Conservation (phyloP, 1,140 invertebrate species). For the Protaetia brevitarsis region DNA sequence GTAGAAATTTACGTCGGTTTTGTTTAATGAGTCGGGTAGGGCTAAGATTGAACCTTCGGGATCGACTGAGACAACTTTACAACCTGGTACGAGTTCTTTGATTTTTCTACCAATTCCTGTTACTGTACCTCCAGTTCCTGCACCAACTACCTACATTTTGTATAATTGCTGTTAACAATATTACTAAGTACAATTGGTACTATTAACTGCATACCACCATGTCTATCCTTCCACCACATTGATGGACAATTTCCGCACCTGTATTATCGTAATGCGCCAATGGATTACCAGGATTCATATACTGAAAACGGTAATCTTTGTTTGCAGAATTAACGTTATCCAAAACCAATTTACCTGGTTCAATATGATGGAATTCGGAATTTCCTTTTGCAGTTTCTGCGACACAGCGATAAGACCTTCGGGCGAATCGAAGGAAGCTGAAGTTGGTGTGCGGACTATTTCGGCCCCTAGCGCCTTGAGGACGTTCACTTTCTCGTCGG, state of each 20-base stretch:
- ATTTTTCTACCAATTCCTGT: slow-evolving; percentile 83
- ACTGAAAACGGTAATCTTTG: slow-evolving; percentile 55
- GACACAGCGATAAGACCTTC: slow-evolving; percentile 92
- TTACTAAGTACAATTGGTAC: background rate
- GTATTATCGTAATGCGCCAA: slow-evolving; percentile 92
- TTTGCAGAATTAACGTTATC: background rate
- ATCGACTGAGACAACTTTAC: slow-evolving; percentile 79
- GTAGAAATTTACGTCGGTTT: slow-evolving; percentile 66
- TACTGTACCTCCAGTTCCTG: slow-evolving; percentile 89
- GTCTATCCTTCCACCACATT: slow-evolving; percentile 76
- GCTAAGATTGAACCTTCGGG: slow-evolving; percentile 86
- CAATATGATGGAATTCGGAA: slow-evolving; percentile 89
- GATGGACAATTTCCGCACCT: slow-evolving; percentile 80
- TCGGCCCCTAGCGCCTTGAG: slow-evolving; percentile 88
- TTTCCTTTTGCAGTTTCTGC: slow-evolving; percentile 76
- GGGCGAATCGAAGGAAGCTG: slow-evolving; percentile 82
- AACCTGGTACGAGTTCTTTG: slow-evolving; percentile 68
- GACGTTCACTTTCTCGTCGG: slow-evolving; percentile 91
- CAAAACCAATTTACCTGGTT: slow-evolving; percentile 75
- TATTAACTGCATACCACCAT: slow-evolving; percentile 65
- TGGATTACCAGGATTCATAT: slow-evolving; percentile 84
- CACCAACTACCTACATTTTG: slow-evolving; percentile 57
- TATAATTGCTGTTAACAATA: background rate
- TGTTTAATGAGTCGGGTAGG: slow-evolving; percentile 66
- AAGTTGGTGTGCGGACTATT: slow-evolving; percentile 93